Base-by-base conservation (phyloP, 92 coral and sea anemone species). In the Muricea muricata region DNA sequence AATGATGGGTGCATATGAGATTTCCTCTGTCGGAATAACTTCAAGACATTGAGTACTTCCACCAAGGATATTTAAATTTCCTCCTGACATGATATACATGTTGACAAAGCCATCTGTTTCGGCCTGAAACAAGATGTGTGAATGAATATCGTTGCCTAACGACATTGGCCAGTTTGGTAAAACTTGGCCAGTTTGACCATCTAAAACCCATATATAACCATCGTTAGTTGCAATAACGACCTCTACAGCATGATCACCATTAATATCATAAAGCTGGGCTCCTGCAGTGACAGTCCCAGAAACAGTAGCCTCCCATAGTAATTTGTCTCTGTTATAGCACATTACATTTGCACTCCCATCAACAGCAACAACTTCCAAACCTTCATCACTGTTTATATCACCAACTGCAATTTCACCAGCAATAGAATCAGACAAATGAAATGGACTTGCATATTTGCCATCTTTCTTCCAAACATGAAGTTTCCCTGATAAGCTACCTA, bases 171-270 rank as follows among this genome's bases (percentile, higher is more conserved):
- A 93, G 14, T 95, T 95, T 10, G 93, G 69, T 14, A 84, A 73
- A 14, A 92, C 87, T 46, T 85, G 84, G 0, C 99, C 99, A 21
- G 90, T 86, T 17, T 87, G 88, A 63, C 94, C 94, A 60, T 91
- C 95, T 24, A 97, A 84, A 17, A 87, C 92, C 99, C 99, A 97
- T 40, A 94, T 61, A 78, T 93, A 93, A 84, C 99, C 99, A 91
- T 97, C 99, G 85, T 90, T 80, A 47, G 98, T 94, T 29, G 99
- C 98, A 65, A 97, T 73, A 26, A 94, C 80, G 67, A 88, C 93
- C 34, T 97, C 98, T 75, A 92, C 40, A 23, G 57, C 73, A 12
- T 93, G 87, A 82, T 97, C 98, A 24, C 94, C 93, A 85, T 97
- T 90, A 57, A 97, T 83, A 82, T 97, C 99, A 20, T 95, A 93